Percentiles rank a stretch among this genome's conserved stretches.
Conservation (phyloP, 2,888 invertebrate species). For the Melieria picta region DNA sequence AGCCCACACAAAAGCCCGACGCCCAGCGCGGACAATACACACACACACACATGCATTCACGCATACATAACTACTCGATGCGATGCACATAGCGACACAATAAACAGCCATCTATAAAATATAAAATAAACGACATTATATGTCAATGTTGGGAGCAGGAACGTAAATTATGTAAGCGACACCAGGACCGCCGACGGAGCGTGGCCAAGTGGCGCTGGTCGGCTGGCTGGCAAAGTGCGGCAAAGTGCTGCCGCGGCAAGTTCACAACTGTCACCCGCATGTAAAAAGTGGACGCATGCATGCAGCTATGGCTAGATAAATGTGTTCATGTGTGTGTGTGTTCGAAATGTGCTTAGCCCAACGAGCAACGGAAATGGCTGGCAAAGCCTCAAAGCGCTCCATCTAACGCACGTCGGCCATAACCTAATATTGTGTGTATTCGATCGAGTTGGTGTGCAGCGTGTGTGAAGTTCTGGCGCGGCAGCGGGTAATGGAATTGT, state of each 20-base stretch:
- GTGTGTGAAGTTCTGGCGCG: background rate
- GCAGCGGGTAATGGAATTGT: background rate
- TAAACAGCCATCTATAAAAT: constrained; percentile 19
- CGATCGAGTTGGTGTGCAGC: background rate
- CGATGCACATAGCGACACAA: background rate
- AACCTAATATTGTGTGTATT: background rate
- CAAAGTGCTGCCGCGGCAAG: no score
- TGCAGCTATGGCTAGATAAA: background rate
- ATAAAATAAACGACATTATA: constrained; percentile 28
- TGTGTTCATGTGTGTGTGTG: background rate
- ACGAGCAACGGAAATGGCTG: background rate
- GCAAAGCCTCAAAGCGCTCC: background rate
- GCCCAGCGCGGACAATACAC: background rate
- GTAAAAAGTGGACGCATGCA: background rate
- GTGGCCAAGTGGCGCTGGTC: constrained; percentile 4
- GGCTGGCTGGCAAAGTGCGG: no score
- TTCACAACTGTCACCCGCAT: no score
- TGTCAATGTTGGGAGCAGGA: constrained; percentile 16
- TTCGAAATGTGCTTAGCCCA: background rate
- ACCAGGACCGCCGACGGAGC: constrained; percentile 4
- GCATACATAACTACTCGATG: background rate
- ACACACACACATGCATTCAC: background rate
- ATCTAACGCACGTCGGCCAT: background rate
- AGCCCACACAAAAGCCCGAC: no score
- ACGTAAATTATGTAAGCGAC: constrained; percentile 28